phyloP scores from a whole-genome alignment of 2,113 vertebrate genomes.

The Ailurus styani region DNA sequence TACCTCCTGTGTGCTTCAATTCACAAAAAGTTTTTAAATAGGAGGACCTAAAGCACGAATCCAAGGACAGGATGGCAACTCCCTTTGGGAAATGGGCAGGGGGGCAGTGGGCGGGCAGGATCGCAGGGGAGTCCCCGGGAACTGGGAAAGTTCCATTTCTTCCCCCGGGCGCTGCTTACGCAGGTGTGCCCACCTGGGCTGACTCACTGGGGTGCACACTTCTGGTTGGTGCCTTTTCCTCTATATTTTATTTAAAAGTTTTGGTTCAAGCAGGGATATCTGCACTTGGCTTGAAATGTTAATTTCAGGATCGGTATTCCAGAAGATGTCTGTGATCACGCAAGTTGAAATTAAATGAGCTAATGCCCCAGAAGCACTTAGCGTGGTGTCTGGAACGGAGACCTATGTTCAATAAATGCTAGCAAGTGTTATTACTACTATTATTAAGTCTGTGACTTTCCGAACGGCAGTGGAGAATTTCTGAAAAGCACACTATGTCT shows the following conservation, averaged over 20 bases:
- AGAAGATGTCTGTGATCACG: background rate
- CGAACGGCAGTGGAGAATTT: background rate
- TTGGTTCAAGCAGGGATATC: background rate
- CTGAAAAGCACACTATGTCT: background rate
- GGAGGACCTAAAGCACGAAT: background rate
- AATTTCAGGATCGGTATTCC: background rate
- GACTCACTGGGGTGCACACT: background rate
- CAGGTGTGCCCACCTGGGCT: background rate
- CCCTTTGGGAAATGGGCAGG: too few relatives aligned
- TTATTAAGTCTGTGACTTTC: background rate
- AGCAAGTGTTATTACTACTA: background rate
- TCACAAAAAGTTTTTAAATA: background rate
- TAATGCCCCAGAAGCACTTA: background rate
- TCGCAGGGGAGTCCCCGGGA: background rate
- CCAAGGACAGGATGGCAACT: background rate
- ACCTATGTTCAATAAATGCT: background rate
- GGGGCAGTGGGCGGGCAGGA: background rate
- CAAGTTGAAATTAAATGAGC: background rate
- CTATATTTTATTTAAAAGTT: background rate
- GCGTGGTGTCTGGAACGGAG: fast-evolving
- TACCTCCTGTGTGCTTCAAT: background rate
- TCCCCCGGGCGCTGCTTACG: background rate
- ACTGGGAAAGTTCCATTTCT: background rate
- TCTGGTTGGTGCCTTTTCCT: background rate
- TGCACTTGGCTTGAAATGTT: background rate